Percentiles rank a stretch among this genome's conserved stretches.
phyloP scores from a whole-genome alignment of 2,113 vertebrate genomes.

The Chaenogobius annularis region DNA sequence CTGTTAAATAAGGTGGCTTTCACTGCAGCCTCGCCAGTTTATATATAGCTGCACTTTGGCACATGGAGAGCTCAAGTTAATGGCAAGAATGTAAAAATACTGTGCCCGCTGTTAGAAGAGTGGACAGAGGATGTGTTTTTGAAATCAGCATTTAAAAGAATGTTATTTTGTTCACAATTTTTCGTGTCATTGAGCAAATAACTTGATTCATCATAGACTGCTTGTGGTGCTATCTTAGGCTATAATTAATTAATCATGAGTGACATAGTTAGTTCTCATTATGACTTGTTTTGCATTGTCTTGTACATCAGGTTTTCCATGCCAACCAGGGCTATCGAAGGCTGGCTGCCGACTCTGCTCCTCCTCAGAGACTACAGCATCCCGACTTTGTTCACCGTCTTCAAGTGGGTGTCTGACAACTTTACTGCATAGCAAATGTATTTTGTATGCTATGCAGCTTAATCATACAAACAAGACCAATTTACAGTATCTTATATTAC shows the following conservation, averaged over 20 bases:
- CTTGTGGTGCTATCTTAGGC: neutral
- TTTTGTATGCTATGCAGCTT: neutral
- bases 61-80: neutral
- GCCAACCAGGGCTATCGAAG: conserved; percentile 83
- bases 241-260: neutral
- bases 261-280: conserved; percentile 5
- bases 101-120: conserved; percentile 7
- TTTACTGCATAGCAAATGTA: neutral
- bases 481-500: neutral
- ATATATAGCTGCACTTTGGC: conserved; percentile 10
- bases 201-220: too few relatives aligned
- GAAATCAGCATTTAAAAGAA: neutral
- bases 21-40: conserved; percentile 16
- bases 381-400: conserved; percentile 87
- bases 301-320: conserved; percentile 82
- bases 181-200: too few relatives aligned
- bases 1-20: conserved; percentile 40
- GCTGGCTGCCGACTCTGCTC: conserved; percentile 91
- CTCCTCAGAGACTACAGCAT: conserved; percentile 90
- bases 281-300: neutral
- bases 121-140: conserved; percentile 7
- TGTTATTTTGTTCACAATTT: too few relatives aligned
- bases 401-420: conserved; percentile 77
- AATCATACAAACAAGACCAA: neutral
- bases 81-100: neutral